These are phyloP conservation scores for Leptopterna dolabrata DNA, from an alignment of 2,888 invertebrate species.

Conservation along the genomic window DNA sequence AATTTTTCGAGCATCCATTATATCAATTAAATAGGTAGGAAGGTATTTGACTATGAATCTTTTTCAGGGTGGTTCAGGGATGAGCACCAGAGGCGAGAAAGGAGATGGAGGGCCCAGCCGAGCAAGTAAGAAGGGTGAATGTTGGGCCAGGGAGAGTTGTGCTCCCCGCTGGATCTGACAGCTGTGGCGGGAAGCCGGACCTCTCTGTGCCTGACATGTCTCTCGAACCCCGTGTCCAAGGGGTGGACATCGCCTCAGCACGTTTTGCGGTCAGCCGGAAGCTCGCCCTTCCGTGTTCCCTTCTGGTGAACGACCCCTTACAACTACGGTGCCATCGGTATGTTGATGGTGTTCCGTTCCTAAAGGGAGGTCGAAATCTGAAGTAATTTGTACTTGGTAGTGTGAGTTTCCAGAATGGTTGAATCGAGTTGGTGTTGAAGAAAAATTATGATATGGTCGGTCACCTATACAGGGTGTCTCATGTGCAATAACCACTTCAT, in stretches of 20 bases:
- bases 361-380: background rate
- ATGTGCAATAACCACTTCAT: no score
- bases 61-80: background rate
- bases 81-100: background rate
- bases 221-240: background rate
- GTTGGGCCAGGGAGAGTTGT: no score
- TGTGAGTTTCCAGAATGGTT: no score
- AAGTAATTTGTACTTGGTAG: no score
- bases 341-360: background rate
- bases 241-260: background rate
- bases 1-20: no score
- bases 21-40: no score
- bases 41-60: no score
- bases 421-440: no score
- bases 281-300: background rate
- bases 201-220: conserved; percentile 31
- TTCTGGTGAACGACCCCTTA: background rate
- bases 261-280: background rate
- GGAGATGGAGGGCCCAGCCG: background rate
- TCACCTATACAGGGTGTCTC: no score
- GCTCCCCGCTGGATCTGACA: background rate
- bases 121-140: background rate
- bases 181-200: conserved; percentile 28
- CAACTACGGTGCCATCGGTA: background rate
- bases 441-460: no score